Evolutionary conservation across 2,113 vertebrate species (phyloP).

Genomic region (Mastomys coucha): DNA sequence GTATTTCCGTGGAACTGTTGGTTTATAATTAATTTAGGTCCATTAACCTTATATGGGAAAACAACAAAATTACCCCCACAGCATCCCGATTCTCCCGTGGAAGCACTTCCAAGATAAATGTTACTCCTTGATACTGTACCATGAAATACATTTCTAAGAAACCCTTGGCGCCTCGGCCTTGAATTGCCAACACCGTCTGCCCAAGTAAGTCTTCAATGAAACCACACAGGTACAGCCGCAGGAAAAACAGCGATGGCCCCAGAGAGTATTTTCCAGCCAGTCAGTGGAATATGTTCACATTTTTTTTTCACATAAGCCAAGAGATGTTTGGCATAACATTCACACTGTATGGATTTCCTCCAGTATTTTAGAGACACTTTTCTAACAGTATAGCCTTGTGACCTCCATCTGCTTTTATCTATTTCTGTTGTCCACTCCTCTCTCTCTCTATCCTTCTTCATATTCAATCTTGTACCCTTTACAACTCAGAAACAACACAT

Average conservation of each 20-base stretch:
- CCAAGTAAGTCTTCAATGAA: slow-evolving; percentile 51
- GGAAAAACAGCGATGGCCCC: slow-evolving; percentile 16
- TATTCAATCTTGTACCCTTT: not conserved
- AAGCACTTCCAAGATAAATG: slow-evolving; percentile 81
- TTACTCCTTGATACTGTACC: slow-evolving; percentile 63
- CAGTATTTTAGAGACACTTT: not conserved
- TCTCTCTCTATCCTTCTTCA: not conserved
- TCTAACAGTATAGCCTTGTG: not conserved
- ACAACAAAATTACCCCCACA: slow-evolving; percentile 59
- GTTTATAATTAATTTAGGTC: slow-evolving; percentile 78
- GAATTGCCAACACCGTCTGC: slow-evolving; percentile 69
- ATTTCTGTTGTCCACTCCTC: rapidly evolving
- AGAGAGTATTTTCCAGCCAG: slow-evolving; percentile 43
- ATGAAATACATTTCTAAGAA: slow-evolving; percentile 74
- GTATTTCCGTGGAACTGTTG: slow-evolving; percentile 82
- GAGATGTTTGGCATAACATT: slow-evolving; percentile 30
- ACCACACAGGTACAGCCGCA: slow-evolving; percentile 59
- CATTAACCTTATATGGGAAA: slow-evolving; percentile 78
- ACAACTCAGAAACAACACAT: not conserved
- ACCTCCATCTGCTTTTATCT: not conserved
- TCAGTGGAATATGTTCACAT: not conserved
- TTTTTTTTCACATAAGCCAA: slow-evolving; percentile 56
- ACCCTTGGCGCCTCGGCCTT: slow-evolving; percentile 47
- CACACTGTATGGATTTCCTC: not conserved
- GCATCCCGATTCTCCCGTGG: slow-evolving; percentile 56